Percentiles rank a stretch among this genome's conserved stretches.
These are phyloP conservation scores for Bombus picipes DNA, from an alignment of 1,140 invertebrate species.

Conservation along the genomic window DNA sequence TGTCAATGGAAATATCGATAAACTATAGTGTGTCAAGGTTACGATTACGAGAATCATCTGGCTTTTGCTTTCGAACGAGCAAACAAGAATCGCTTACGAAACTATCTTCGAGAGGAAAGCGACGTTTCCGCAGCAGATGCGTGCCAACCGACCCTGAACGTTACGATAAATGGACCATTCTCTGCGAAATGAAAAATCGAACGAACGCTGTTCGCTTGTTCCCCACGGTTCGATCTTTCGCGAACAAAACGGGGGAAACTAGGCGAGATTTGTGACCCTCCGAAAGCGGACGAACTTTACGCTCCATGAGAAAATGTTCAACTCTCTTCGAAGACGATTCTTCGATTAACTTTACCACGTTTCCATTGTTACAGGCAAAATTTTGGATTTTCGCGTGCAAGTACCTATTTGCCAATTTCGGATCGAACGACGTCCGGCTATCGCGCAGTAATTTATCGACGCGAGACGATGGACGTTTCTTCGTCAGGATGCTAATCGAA, in stretches of 20 bases:
- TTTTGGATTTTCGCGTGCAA: background rate
- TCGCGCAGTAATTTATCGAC: background rate
- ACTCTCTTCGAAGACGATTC: too few relatives aligned
- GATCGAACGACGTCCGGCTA: background rate
- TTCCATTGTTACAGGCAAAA: background rate
- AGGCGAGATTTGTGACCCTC: background rate
- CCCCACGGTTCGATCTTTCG: background rate
- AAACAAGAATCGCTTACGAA: background rate
- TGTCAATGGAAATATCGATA: background rate
- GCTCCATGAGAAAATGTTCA: slow-evolving; percentile 44
- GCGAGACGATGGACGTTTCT: background rate
- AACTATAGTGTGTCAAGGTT: background rate
- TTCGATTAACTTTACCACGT: too few relatives aligned
- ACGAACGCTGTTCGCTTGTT: slow-evolving; percentile 1
- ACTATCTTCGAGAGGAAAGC: background rate
- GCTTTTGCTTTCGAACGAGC: background rate
- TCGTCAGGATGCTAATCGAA: slow-evolving; percentile 37
- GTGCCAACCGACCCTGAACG: background rate
- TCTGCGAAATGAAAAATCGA: slow-evolving; percentile 49
- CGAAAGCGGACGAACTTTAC: background rate
- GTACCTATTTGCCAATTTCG: too few relatives aligned
- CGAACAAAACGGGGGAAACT: slow-evolving; percentile 50
- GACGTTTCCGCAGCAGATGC: slow-evolving; percentile 47
- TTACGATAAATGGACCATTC: slow-evolving; percentile 43
- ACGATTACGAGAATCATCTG: background rate